Evolutionary conservation across 2,888 invertebrate species (phyloP), one percentile per base, ranked within the genome.

Genomic region (Meandrusa payeni): DNA sequence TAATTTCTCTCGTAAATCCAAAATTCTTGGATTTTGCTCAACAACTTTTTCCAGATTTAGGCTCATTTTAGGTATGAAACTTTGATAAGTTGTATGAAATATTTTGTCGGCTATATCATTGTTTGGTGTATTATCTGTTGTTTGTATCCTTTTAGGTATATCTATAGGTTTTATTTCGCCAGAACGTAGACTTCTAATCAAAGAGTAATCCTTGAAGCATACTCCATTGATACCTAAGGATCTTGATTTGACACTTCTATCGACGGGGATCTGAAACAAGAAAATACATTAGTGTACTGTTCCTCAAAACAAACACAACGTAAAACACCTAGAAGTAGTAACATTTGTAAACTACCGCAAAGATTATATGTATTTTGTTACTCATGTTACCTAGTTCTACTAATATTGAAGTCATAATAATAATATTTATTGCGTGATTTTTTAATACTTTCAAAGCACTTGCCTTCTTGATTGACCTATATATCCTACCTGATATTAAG

Each of bases 31-130:
- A 53, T 86, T 87, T 57, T 80, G 76, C 46, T 83, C 80, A 7
- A 74, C 76, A 5, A 78, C 78, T 58, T 79, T 86, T 52, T 83
- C 83, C 47, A 83, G 63, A 50, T 66, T 81, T 46, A 79, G 69
- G 54, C 69, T 82, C 78, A 86, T 83, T 70, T 86, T 86, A 28
- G 85, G 86, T 66, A 86, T 81, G 29, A 85, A 63, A 20, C 82
- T 80, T 47, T 74, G 66, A 58, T 77, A 83, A 10, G 71, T 69
- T 59, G 78, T 81, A 45, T 69, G 68, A 58, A 74, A 74, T 47
- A 70, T 52, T 57, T 72, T 74, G 48, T 79, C 79, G 40, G 75
- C 78, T 48, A 69, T 43, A 48, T 67, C 70, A 58, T 65, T 69
- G 60, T 69, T 70, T 45, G 60, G 54, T 64, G 68, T 73, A 46